Percentiles rank a stretch among this genome's conserved stretches.
Conservation (phyloP, 2,797 vertebrate species). For the Meda fulgida region DNA sequence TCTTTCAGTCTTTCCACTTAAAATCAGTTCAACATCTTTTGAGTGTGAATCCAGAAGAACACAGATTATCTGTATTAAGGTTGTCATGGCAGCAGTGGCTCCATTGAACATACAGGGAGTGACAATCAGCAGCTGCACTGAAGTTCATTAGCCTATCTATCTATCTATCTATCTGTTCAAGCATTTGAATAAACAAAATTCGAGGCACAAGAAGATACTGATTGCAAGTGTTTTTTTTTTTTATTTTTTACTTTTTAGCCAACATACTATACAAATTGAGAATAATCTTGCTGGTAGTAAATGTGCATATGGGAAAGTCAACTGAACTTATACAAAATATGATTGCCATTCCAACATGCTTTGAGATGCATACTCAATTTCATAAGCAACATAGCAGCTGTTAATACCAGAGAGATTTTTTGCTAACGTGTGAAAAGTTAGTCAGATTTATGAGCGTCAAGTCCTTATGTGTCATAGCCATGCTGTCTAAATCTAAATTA, state of each 20-base stretch:
- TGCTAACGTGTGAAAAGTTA: neutral
- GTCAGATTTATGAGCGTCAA: conserved; percentile 11
- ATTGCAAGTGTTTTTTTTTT: neutral
- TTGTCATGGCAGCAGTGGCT: neutral
- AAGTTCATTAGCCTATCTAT: conserved; percentile 1
- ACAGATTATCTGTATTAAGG: neutral
- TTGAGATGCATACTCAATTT: neutral
- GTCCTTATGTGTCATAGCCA: neutral
- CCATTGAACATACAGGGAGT: neutral
- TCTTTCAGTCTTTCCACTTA: neutral
- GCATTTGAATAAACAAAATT: neutral
- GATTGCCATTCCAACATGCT: neutral
- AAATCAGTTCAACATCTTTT: neutral
- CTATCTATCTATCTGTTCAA: neutral
- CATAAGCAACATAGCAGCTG: conserved; percentile 11
- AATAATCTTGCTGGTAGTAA: conserved; percentile 40
- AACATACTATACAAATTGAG: conserved; percentile 55
- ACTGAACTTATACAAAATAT: neutral
- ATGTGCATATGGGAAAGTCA: conserved; percentile 43
- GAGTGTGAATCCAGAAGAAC: neutral
- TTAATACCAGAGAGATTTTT: neutral
- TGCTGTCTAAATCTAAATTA: too few relatives aligned
- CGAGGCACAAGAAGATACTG: neutral
- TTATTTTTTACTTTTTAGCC: conserved; percentile 20
- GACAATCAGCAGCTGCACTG: neutral